Base-by-base conservation (phyloP, 2,888 invertebrate species). In the Epiblema foenella region DNA sequence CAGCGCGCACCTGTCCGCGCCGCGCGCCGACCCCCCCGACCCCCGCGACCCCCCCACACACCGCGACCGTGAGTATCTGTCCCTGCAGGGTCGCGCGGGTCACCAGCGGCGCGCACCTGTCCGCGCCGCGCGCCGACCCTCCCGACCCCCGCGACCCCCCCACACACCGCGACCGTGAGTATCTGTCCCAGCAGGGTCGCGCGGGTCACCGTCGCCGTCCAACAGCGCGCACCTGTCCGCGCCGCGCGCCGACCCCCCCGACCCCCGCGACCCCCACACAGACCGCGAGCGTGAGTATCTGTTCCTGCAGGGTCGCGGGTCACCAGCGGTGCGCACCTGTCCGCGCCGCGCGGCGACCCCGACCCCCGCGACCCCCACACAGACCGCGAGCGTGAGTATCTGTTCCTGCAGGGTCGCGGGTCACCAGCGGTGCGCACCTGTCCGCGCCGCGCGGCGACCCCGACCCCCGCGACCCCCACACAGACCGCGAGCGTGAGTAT, bases 31-130 rank as follows among this genome's bases (percentile, higher is more conserved):
- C 51, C 33, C 12, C 18, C 18, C 71, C 75, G 46, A 17, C 56
- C 12, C 17, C 37, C 9, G n/a, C 24, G 24, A n/a, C n/a, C 18
- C 10, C 17, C 15, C 4, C 12, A 3, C 42, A 42, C 42, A 12
- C 42, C 42, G 42, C 42, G 5, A 5, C 5, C 42, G 42, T 42
- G 24, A 24, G 24, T 24, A 24, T 24, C 24, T 3, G 24, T 24
- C 24, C n/a, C n/a, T 1, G 24, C 2, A 1, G 24, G 37, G 33
- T 62, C 56, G 46, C 73, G 73, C 67, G 72, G 69, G 24, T 60
- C 69, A 46, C 73, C 73, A 70, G 66, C 69, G 69, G 69, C 73
- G 73, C 73, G 66, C 73, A 73, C 69, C 69, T 73, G 39, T 59
- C 69, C 2, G 69, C 68, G 54, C 52, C 62, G 20, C 54, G 54